Evolutionary conservation across 2,797 vertebrate genomes (phyloP).

Genomic region (Staurois parvus): DNA sequence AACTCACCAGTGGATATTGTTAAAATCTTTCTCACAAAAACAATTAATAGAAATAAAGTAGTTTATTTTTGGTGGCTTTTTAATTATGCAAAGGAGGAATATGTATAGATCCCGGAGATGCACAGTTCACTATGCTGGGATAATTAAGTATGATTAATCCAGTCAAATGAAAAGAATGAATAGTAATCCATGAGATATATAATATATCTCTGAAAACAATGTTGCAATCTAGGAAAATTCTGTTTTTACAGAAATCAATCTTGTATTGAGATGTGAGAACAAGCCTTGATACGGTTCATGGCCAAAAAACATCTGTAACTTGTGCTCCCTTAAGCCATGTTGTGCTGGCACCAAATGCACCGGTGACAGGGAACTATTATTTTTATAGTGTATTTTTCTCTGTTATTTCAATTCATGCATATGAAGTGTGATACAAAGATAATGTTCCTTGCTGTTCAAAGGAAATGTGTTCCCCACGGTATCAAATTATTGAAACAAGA

Average conservation of each 20-base stretch:
- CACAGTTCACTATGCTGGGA: not conserved
- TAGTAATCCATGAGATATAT: conserved; percentile 17
- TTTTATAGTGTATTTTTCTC: conserved; percentile 42
- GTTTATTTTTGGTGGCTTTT: not conserved
- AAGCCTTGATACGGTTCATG: conserved; percentile 48
- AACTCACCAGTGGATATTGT: too few relatives aligned
- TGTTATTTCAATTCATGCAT: conserved; percentile 63
- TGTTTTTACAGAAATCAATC: conserved; percentile 57
- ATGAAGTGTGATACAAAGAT: conserved; percentile 61
- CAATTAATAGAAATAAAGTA: not conserved
- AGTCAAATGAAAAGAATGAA: conserved; percentile 11
- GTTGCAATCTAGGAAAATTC: conserved; percentile 55
- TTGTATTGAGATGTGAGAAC: conserved; percentile 58
- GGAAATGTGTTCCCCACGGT: conserved; percentile 58
- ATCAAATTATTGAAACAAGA: conserved; percentile 61
- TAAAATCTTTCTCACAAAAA: not conserved
- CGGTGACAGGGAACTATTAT: conserved; percentile 60
- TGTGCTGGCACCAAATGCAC: conserved; percentile 50
- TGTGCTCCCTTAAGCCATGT: conserved; percentile 60
- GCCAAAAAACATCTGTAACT: conserved; percentile 49
- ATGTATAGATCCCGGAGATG: not conserved
- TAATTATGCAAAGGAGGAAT: conserved; percentile 3
- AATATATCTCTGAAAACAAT: conserved; percentile 40
- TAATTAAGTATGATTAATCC: conserved; percentile 11
- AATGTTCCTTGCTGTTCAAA: conserved; percentile 59